A percentile compares a stretch with the other conserved stretches of the same genome.
These are phyloP conservation scores for Oncorhynchus gorbuscha DNA, from an alignment of 2,113 vertebrate species.

Conservation along the genomic window DNA sequence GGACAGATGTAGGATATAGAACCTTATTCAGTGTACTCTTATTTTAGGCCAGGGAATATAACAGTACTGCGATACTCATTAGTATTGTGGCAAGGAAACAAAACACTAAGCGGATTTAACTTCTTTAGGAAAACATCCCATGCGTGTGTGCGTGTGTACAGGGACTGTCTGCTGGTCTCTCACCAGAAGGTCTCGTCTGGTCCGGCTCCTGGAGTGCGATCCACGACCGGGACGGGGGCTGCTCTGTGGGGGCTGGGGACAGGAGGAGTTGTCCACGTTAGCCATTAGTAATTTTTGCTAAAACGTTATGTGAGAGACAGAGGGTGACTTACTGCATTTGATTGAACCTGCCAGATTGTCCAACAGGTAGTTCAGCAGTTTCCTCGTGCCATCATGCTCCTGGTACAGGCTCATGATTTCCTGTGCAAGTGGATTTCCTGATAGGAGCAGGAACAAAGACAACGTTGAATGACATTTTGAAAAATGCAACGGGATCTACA, in stretches of 20 bases:
- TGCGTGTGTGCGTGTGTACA: neutral
- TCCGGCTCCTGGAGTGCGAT: constrained; percentile 94
- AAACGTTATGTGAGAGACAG: neutral
- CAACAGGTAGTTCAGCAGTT: constrained; percentile 97
- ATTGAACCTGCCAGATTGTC: constrained; percentile 98
- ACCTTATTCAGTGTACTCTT: neutral
- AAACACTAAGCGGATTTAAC: too few relatives aligned
- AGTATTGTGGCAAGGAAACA: too few relatives aligned
- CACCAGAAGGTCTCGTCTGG: constrained; percentile 86
- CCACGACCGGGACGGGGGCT: constrained; percentile 95
- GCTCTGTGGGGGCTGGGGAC: constrained; percentile 86
- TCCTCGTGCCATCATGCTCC: constrained; percentile 95
- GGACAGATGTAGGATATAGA: neutral
- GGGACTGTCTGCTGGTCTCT: neutral
- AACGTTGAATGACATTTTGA: constrained; percentile 16
- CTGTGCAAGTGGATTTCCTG: constrained; percentile 99
- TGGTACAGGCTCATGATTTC: constrained; percentile 97
- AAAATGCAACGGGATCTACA: neutral
- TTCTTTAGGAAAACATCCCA: too few relatives aligned
- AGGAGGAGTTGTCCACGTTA: neutral
- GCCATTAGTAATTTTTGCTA: neutral
- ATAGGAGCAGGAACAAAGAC: constrained; percentile 28
- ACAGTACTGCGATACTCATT: too few relatives aligned
- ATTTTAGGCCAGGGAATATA: too few relatives aligned
- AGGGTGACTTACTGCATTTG: constrained; percentile 89